A percentile compares a stretch with the other conserved stretches of the same genome.
phyloP scores from a whole-genome alignment of 2,797 vertebrate species.

The Tympanoctomys barrerae region DNA sequence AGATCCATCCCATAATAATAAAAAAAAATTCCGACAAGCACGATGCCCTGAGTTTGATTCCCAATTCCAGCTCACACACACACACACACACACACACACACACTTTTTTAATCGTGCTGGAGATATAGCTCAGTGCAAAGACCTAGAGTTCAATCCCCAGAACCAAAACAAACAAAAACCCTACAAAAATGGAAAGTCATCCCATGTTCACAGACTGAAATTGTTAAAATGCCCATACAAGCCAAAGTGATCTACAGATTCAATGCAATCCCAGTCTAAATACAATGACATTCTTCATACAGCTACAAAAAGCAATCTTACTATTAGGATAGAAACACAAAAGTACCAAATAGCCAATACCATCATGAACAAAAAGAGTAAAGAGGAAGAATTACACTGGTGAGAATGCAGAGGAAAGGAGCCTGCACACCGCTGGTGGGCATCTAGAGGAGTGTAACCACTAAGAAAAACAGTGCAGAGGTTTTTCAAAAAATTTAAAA shows the following conservation, averaged over 20 bases:
- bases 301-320: neutral
- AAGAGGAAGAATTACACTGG: neutral
- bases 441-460: neutral
- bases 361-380: neutral
- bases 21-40: neutral
- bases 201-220: neutral
- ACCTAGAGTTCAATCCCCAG: neutral
- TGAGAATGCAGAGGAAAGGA: neutral
- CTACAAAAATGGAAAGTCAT: neutral
- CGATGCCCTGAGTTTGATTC: neutral
- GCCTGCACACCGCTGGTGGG: too few species aligned
- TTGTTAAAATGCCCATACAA: neutral
- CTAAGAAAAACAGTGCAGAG: neutral
- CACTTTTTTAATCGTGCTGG: neutral
- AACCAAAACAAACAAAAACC: neutral
- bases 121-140: neutral
- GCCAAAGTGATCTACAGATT: neutral
- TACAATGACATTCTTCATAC: neutral
- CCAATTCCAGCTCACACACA: neutral
- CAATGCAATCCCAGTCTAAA: neutral
- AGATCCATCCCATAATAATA: neutral
- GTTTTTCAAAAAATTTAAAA: neutral
- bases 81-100: too few species aligned
- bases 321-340: neutral
- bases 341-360: neutral